phyloP scores from a whole-genome alignment of 2,113 vertebrate genomes.

The Catharus minimus region DNA sequence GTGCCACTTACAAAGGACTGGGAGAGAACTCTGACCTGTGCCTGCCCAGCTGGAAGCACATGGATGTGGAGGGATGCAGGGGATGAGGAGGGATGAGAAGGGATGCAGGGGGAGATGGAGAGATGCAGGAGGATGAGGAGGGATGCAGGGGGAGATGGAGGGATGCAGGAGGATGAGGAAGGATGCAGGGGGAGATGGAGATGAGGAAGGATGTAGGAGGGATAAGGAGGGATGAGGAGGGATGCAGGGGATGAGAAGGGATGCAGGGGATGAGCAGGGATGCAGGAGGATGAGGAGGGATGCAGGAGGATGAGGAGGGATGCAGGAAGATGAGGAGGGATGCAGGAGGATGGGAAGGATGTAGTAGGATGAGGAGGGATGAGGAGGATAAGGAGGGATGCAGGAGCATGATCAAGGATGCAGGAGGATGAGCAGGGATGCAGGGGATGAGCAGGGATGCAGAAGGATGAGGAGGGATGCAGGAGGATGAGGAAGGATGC shows the following conservation, averaged over 20 bases:
- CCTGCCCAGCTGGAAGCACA: background rate
- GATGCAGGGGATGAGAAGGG: background rate
- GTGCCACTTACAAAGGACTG: rapidly evolving
- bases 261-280: background rate
- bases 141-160: background rate
- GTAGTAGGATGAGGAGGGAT: rapidly evolving
- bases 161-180: rapidly evolving
- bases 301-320: no score
- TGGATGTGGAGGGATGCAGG: background rate
- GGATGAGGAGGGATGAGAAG: rapidly evolving
- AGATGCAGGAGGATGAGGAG: no score
- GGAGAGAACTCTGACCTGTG: background rate
- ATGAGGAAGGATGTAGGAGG: background rate
- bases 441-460: background rate
- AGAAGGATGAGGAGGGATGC: rapidly evolving
- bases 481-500: background rate
- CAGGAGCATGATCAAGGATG: no score
- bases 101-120: rapidly evolving
- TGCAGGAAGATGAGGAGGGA: no score
- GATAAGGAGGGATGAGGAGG: background rate
- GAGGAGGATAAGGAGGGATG: background rate
- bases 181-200: background rate
- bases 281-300: rapidly evolving
- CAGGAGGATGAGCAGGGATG: background rate
- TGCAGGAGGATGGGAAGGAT: no score